These are phyloP conservation scores for Sclerurus mexicanus DNA, from an alignment of 2,113 vertebrate species.

Conservation along the genomic window DNA sequence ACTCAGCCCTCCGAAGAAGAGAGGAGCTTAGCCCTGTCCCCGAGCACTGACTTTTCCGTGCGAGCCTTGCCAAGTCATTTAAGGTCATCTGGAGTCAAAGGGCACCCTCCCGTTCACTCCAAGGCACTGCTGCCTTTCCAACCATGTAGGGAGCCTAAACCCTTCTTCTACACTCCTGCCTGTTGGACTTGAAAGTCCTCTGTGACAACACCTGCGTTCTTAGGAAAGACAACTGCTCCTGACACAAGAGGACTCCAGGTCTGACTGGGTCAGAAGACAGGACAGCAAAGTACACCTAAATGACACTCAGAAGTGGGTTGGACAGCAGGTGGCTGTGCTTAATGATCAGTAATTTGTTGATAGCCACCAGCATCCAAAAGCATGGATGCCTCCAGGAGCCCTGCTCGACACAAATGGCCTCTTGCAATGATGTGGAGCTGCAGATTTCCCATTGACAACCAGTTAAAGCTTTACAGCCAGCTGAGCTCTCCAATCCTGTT, in stretches of 20 bases:
- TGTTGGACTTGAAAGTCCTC: not conserved
- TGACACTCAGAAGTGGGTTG: not conserved
- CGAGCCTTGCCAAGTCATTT: not conserved
- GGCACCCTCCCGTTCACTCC: not conserved
- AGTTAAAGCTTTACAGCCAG: not conserved
- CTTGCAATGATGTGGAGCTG: not conserved
- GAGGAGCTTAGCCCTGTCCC: not conserved
- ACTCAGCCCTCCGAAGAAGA: not conserved
- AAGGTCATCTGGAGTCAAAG: not conserved
- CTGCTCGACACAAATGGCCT: not conserved
- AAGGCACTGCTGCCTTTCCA: not conserved
- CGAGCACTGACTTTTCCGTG: not conserved
- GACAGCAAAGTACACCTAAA: not conserved
- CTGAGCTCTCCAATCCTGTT: not conserved
- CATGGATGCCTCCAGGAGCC: not conserved
- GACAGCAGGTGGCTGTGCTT: not conserved
- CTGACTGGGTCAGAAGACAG: not conserved
- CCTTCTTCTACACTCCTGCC: not conserved
- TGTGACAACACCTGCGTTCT: not conserved
- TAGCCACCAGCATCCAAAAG: not conserved
- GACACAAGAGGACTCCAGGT: not conserved
- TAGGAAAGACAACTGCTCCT: not conserved
- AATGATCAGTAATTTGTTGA: not conserved
- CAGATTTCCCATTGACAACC: not conserved
- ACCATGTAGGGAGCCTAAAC: not conserved